Evolutionary conservation across 1,140 invertebrate species (phyloP).

Genomic region (Drosophila eugracilis): DNA sequence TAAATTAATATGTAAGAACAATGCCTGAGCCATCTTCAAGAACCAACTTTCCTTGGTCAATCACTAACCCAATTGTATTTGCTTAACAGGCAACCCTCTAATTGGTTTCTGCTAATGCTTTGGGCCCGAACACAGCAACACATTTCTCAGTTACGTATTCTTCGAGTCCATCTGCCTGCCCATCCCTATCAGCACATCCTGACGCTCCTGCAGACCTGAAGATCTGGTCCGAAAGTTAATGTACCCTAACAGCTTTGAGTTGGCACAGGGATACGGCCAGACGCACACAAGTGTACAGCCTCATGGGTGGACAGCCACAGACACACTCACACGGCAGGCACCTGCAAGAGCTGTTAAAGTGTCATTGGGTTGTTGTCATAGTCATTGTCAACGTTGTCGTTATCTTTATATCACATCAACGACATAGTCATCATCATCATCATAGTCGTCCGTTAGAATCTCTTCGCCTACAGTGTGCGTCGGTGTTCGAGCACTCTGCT

Average conservation of each 20-base stretch:
- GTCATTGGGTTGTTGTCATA: slow-evolving; percentile 80
- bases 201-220: background rate
- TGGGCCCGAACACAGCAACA: background rate
- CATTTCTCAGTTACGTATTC: background rate
- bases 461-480: slow-evolving; percentile 32
- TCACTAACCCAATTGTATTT: too few species aligned
- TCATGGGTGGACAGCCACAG: background rate
- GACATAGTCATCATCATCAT: slow-evolving; percentile 78
- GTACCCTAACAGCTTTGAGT: slow-evolving; percentile 20
- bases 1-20: too few species aligned
- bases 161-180: background rate
- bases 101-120: background rate
- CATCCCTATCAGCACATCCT: background rate
- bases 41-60: too few species aligned
- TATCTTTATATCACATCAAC: slow-evolving; percentile 82
- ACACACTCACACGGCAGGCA: slow-evolving; percentile 32
- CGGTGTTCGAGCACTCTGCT: slow-evolving; percentile 8
- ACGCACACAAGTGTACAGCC: slow-evolving; percentile 1
- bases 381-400: slow-evolving; percentile 82
- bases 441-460: slow-evolving; percentile 33
- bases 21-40: too few species aligned
- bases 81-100: background rate
- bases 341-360: slow-evolving; percentile 80
- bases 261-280: slow-evolving; percentile 8
- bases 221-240: slow-evolving; percentile 27